A percentile compares a stretch with the other conserved stretches of the same genome.
phyloP scores from a whole-genome alignment of 2,113 vertebrate species.

The Forbesichthys agassizii region DNA sequence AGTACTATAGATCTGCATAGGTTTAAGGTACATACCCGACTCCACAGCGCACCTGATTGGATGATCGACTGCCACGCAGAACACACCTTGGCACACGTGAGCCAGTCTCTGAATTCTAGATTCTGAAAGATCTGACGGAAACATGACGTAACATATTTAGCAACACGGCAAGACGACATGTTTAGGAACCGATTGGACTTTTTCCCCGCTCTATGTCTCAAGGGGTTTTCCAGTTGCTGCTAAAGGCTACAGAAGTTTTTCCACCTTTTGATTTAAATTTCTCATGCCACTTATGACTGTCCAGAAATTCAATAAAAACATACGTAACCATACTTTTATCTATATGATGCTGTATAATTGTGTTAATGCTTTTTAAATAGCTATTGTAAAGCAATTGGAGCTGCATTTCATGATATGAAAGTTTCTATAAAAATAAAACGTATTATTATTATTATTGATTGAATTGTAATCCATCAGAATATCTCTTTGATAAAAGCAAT shows the following conservation, averaged over 20 bases:
- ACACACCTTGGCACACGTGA: slow-evolving; percentile 69
- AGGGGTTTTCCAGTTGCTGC: neutral
- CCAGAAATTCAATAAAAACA: no score
- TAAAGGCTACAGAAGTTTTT: neutral
- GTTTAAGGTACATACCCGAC: slow-evolving; percentile 56
- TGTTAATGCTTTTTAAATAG: no score
- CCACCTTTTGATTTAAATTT: no score
- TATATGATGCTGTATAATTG: no score
- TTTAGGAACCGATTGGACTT: no score
- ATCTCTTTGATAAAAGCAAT: no score
- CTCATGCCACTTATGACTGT: no score
- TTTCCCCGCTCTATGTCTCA: neutral
- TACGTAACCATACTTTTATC: no score
- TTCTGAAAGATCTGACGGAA: slow-evolving; percentile 63
- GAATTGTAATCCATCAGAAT: no score
- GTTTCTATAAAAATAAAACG: neutral
- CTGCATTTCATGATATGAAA: no score
- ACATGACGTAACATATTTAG: neutral
- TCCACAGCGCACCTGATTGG: slow-evolving; percentile 64
- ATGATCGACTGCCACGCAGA: slow-evolving; percentile 62
- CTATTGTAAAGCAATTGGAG: no score
- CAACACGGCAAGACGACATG: neutral
- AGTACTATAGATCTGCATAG: neutral
- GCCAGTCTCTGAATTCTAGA: slow-evolving; percentile 58
- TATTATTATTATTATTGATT: no score